Evolutionary conservation across 1,140 invertebrate genomes (phyloP).

Genomic region (Drosophila rhopaloa): DNA sequence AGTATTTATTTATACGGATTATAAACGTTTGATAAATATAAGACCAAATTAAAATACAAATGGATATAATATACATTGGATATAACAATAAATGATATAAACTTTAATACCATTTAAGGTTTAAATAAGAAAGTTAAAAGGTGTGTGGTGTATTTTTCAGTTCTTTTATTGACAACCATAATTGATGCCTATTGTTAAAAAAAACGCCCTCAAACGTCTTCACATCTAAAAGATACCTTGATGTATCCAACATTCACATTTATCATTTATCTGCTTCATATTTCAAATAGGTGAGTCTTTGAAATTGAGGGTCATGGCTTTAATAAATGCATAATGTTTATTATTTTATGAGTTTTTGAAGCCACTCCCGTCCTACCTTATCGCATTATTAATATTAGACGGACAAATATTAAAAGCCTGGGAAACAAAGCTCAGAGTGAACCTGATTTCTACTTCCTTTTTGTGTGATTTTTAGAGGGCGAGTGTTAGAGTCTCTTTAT

Average conservation of each 20-base stretch:
- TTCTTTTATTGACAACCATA: conserved; percentile 5
- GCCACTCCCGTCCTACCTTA: neutral
- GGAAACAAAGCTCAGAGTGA: conserved; percentile 3
- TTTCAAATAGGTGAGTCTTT: neutral
- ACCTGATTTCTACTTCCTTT: neutral
- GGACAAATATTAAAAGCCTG: conserved; percentile 7
- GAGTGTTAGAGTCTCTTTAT: conserved; percentile 5
- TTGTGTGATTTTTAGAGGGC: conserved; percentile 9
- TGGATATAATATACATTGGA: too few species aligned
- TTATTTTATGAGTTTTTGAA: neutral
- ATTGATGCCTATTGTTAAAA: conserved; percentile 33
- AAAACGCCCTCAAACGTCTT: conserved; percentile 37
- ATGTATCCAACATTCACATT: conserved; percentile 14
- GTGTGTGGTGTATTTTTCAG: neutral
- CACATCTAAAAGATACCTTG: conserved; percentile 59
- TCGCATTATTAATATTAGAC: neutral
- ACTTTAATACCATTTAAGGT: too few species aligned
- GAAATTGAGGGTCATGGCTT: conserved; percentile 2
- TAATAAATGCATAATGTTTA: neutral
- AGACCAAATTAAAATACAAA: too few species aligned
- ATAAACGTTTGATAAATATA: too few species aligned
- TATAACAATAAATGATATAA: too few species aligned
- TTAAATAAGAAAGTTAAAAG: neutral
- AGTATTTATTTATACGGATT: too few species aligned
- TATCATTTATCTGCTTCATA: conserved; percentile 9